These are phyloP conservation scores for Tupaia chinensis DNA, from an alignment of 2,113 vertebrate genomes.

Conservation along the genomic window DNA sequence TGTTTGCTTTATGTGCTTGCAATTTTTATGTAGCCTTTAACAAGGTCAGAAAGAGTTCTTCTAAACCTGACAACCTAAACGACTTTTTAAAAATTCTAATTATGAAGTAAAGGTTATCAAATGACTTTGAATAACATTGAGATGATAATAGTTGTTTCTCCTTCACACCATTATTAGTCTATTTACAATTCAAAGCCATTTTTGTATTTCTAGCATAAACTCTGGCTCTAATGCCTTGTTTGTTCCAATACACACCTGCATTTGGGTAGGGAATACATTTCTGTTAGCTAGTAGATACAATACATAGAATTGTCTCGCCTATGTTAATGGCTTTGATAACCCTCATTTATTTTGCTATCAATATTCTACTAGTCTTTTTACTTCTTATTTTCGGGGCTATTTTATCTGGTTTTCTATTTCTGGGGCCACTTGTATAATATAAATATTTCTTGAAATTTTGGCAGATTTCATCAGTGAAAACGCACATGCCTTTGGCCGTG, in stretches of 20 bases:
- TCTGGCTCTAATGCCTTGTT: not conserved
- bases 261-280: not conserved
- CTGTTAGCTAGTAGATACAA: not conserved
- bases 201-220: not conserved
- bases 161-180: not conserved
- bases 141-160: not conserved
- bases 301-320: not conserved
- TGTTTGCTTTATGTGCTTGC: not conserved
- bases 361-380: rapidly evolving
- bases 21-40: not conserved
- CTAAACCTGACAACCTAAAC: not conserved
- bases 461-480: not conserved
- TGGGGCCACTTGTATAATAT: not conserved
- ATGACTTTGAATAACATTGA: not conserved
- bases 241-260: not conserved
- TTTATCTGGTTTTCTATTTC: not conserved
- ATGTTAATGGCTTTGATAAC: not conserved
- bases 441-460: not conserved
- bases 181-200: not conserved
- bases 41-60: not conserved
- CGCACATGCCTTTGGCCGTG: not conserved
- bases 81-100: not conserved
- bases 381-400: not conserved
- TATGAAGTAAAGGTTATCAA: not conserved
- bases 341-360: not conserved